Percentiles rank a stretch among this genome's conserved stretches.
Conservation (phyloP, 1,140 invertebrate genomes). For the Nomia melanderi region DNA sequence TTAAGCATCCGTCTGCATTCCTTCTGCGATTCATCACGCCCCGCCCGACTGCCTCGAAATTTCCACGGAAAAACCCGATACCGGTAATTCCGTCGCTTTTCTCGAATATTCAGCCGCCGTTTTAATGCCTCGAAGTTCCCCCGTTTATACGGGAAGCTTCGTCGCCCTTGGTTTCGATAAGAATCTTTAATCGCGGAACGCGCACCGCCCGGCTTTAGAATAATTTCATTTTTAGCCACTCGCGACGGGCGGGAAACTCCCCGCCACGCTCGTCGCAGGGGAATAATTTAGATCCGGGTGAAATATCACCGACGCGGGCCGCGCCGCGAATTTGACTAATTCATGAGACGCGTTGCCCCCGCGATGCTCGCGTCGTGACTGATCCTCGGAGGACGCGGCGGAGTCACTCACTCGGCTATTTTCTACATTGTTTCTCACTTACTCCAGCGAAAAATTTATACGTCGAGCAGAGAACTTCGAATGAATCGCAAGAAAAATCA, state of each 20-base stretch:
- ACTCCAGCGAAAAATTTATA: too few relatives aligned
- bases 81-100: too few relatives aligned
- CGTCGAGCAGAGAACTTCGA: too few relatives aligned
- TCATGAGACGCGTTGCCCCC: neutral
- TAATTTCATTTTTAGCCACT: neutral
- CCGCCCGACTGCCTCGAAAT: too few relatives aligned
- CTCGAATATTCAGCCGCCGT: too few relatives aligned
- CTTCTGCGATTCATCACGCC: too few relatives aligned
- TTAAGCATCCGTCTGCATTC: too few relatives aligned
- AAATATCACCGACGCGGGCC: neutral
- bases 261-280: neutral
- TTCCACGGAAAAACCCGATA: too few relatives aligned
- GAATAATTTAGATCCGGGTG: constrained; percentile 12
- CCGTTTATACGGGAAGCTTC: too few relatives aligned
- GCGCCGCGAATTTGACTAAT: neutral
- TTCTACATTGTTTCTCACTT: neutral
- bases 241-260: neutral
- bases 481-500: too few relatives aligned
- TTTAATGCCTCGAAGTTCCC: too few relatives aligned
- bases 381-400: neutral
- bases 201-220: neutral
- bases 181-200: constrained; percentile 10
- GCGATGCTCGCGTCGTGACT: neutral
- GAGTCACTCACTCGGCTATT: too few relatives aligned
- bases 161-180: neutral